These are phyloP conservation scores for Popillia japonica DNA, from an alignment of 1,140 invertebrate genomes.

Conservation along the genomic window DNA sequence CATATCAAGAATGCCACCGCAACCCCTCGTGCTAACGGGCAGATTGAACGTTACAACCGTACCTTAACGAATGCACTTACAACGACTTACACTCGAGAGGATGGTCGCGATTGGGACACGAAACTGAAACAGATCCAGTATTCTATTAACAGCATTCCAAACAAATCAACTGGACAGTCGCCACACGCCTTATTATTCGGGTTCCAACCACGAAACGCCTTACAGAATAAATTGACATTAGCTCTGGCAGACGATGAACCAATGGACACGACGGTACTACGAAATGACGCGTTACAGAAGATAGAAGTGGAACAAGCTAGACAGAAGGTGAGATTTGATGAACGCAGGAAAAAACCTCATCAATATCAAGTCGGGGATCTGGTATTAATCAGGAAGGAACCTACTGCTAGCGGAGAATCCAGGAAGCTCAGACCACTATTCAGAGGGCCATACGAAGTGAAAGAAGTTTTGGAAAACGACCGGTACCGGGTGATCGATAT, in stretches of 20 bases:
- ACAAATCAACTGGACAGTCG: not conserved
- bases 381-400: not conserved
- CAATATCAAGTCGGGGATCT: not conserved
- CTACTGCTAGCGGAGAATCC: conserved; percentile 27
- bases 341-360: not conserved
- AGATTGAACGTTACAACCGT: conserved; percentile 46
- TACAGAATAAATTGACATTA: not conserved
- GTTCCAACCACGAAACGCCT: not conserved
- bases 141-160: not conserved
- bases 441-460: conserved; percentile 8
- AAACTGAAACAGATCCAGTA: not conserved
- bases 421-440: conserved; percentile 26
- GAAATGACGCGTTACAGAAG: not conserved
- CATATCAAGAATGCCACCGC: too few species aligned
- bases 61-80: conserved; percentile 41
- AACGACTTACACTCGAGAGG: not conserved
- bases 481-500: conserved; percentile 8
- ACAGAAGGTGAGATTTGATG: conserved; percentile 4
- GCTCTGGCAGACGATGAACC: not conserved
- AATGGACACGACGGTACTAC: not conserved
- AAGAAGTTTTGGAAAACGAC: not conserved
- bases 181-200: not conserved
- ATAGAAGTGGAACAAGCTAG: not conserved
- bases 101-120: not conserved
- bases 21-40: too few species aligned